These are phyloP conservation scores for Polypedilum pembai DNA, from an alignment of 1,140 invertebrate genomes.

Conservation along the genomic window DNA sequence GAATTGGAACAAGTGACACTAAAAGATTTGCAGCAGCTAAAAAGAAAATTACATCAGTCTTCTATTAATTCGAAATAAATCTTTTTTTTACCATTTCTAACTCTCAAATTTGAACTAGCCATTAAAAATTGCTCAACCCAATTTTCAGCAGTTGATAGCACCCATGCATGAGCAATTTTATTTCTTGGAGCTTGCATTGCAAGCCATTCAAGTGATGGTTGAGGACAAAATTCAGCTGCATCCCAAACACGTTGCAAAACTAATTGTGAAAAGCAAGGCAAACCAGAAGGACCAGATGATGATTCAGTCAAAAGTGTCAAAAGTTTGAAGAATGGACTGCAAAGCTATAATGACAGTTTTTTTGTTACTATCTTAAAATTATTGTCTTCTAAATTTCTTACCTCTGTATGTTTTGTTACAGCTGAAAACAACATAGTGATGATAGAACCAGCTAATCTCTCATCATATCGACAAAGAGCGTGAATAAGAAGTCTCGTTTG, in stretches of 20 bases:
- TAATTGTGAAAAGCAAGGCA: slow-evolving; percentile 82
- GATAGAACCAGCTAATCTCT: slow-evolving; percentile 73
- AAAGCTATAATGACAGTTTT: slow-evolving; percentile 45
- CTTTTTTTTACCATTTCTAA: slow-evolving; percentile 58
- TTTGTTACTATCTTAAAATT: background rate
- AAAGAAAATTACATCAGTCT: slow-evolving; percentile 33
- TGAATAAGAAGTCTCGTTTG: slow-evolving; percentile 88
- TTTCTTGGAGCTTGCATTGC: slow-evolving; percentile 77
- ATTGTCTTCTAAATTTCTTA: slow-evolving; percentile 41
- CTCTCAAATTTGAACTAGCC: slow-evolving; percentile 74
- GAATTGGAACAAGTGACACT: slow-evolving; percentile 79
- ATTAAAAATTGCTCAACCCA: slow-evolving; percentile 88
- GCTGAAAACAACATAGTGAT: slow-evolving; percentile 82
- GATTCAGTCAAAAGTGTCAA: slow-evolving; percentile 71
- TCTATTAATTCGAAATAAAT: slow-evolving; percentile 22
- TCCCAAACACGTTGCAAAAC: slow-evolving; percentile 84
- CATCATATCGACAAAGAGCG: slow-evolving; percentile 83
- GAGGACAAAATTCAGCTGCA: slow-evolving; percentile 79
- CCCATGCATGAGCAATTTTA: slow-evolving; percentile 81
- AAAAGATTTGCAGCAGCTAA: slow-evolving; percentile 75
- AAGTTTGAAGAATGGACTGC: slow-evolving; percentile 85
- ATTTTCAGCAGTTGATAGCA: slow-evolving; percentile 73
- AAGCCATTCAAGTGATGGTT: slow-evolving; percentile 86
- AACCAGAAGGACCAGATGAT: slow-evolving; percentile 63
- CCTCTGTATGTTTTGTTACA: slow-evolving; percentile 81